Percentiles rank a stretch among this genome's conserved stretches.
Conservation (phyloP, 2,888 invertebrate genomes). For the Melanchra persicariae region DNA sequence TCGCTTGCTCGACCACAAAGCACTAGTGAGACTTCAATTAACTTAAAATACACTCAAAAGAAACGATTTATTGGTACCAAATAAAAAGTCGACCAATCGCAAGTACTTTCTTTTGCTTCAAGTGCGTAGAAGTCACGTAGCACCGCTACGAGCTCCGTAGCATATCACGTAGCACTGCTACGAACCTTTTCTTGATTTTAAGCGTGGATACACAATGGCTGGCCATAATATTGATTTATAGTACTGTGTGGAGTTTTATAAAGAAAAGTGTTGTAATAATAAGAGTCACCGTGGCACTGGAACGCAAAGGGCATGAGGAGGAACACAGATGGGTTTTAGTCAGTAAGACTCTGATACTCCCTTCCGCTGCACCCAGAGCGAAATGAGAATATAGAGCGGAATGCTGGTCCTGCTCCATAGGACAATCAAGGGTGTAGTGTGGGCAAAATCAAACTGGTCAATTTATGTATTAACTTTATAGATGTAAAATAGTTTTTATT, state of each 20-base stretch:
- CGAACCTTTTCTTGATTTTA: slow-evolving; percentile 40
- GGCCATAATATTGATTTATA: slow-evolving; percentile 24
- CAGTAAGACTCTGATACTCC: too few relatives aligned
- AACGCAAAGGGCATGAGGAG: too few relatives aligned
- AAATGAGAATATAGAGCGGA: too few relatives aligned
- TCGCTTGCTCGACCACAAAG: neutral
- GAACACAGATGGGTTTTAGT: too few relatives aligned
- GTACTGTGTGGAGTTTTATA: neutral
- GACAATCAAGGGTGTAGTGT: too few relatives aligned
- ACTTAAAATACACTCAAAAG: neutral
- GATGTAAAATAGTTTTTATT: too few relatives aligned
- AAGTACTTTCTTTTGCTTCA: slow-evolving; percentile 30
- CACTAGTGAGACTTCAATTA: neutral
- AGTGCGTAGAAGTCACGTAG: slow-evolving; percentile 51
- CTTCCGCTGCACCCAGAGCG: too few relatives aligned
- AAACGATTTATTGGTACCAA: slow-evolving; percentile 4
- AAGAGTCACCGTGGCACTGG: too few relatives aligned
- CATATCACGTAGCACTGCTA: slow-evolving; percentile 60
- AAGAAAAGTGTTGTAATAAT: neutral
- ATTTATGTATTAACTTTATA: too few relatives aligned
- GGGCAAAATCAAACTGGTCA: too few relatives aligned
- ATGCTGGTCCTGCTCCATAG: too few relatives aligned
- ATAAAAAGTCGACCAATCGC: neutral
- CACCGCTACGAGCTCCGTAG: slow-evolving; percentile 53
- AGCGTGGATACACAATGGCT: slow-evolving; percentile 1